Base-by-base conservation (phyloP, 2,888 invertebrate species). In the Drosophila merina region DNA sequence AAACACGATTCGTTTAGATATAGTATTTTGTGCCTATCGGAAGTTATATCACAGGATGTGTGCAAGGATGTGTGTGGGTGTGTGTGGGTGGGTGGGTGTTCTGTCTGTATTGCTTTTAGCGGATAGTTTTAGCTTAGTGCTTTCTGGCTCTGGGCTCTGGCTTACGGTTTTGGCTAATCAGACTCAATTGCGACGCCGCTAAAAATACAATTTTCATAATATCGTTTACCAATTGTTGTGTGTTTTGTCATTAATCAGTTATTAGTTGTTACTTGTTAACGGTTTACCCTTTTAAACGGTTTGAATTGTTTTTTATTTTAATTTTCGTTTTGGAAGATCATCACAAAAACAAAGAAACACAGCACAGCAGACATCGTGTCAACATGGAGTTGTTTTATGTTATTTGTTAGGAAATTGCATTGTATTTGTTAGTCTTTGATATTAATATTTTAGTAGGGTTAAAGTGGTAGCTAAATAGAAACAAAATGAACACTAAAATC, bases 121-220 rank as follows among this genome's bases (percentile, higher is more conserved):
- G 54, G 42, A 48, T 68, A 31, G 33, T 66, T 48, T 14, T 54
- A 28, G 69, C 58, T 74, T 57, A 63, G 45, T 57, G 66, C 49
- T 58, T 12, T 36, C 50, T 38, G 45, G 50, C 38, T 40, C 31
- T 67, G 52, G 48, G 42, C 58, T 69, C 36, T 14, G 14, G 14
- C 30, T 38, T 45, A 66, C 31, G 68, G 7, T 26, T 67, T 64
- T 54, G 52, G 63, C 69, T 86, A 76, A 49, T 73, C 78, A 60
- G 87, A 85, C 57, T 88, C 88, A 72, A 74, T 68, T 71, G 76
- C 74, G 51, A 72, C 69, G 76, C 69, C 72, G 88, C 85, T 85
- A 86, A 86, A 88, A 86, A 50, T 82, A 82, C 71, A 86, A 66
- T 68, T 74, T 51, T 14, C 14, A 71, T 57, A 63, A 70, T 71